A percentile compares a stretch with the other conserved stretches of the same genome.
Conservation (phyloP, 2,888 invertebrate genomes). For the Coecobrya sp. region DNA sequence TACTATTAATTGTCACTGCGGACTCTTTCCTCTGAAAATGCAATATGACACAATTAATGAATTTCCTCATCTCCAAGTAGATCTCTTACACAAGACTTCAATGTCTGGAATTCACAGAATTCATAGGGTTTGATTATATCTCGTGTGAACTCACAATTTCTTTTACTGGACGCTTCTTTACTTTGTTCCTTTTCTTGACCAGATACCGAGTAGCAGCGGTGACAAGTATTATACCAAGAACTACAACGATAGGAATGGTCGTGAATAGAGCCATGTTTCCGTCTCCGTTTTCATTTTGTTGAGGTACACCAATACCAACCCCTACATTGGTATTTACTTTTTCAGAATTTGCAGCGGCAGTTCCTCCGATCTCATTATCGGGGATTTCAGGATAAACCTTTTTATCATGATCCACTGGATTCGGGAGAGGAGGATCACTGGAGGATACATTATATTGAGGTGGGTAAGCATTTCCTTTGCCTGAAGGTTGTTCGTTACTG, state of each 20-base stretch:
- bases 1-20: slow-evolving; percentile 89
- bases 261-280: slow-evolving; percentile 79
- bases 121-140: background rate
- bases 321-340: slow-evolving; percentile 35
- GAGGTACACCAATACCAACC: slow-evolving; percentile 56
- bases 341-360: slow-evolving; percentile 52
- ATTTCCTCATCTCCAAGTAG: background rate
- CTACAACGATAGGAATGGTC: slow-evolving; percentile 89
- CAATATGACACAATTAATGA: background rate
- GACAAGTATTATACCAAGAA: slow-evolving; percentile 91
- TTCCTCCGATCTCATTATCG: slow-evolving; percentile 76
- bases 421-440: slow-evolving; percentile 57
- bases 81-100: background rate
- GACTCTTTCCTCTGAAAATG: slow-evolving; percentile 91
- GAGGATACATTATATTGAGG: slow-evolving; percentile 63
- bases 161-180: slow-evolving; percentile 89
- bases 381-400: slow-evolving; percentile 75
- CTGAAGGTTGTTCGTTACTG: background rate
- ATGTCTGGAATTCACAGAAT: background rate
- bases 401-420: slow-evolving; percentile 66
- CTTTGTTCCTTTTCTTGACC: slow-evolving; percentile 91
- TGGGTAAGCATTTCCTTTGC: slow-evolving; percentile 44
- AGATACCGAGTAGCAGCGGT: slow-evolving; percentile 91
- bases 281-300: slow-evolving; percentile 67
- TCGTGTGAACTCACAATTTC: slow-evolving; percentile 91